Base-by-base conservation (phyloP, 2,888 invertebrate species). In the Dichetophora obliterata region DNA sequence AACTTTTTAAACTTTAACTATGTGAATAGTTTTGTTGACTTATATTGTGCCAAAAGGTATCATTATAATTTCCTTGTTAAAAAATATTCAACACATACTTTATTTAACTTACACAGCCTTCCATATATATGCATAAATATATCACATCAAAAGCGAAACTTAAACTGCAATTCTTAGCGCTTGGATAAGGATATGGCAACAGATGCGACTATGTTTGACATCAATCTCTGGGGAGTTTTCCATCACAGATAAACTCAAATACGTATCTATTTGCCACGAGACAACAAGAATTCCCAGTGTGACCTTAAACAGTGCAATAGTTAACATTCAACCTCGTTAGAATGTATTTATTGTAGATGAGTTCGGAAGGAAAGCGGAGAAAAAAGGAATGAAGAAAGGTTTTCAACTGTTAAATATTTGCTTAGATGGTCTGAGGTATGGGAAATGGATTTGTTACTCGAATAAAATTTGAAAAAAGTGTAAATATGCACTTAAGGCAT, bases 171-270 rank as follows among this genome's bases (percentile, higher is more conserved):
- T 19, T 19, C 54, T n/a, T 9, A 9, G 1, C 3, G 6, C 19
- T 54, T 22, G 54, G 11, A 54, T 22, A 54, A 22, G 24, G 68
- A 48, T 54, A 24, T 69, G 75, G 14, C 19, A 75, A 48, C 75
- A 75, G 57, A 75, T 75, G 68, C 65, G 70, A 71, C 57, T 52
- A 27, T 31, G 31, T 65, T 65, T 50, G 63, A 73, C 74, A 50
- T 27, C 52, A 54, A 54, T 65, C 75, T 63, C 65, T 14, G 11
- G 75, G 66, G 75, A 66, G 63, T 63, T 65, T 52, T 75, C 61
- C 37, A 75, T 66, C 66, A 66, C 54, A 54, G 54, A 34, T 54
- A 65, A 63, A 22, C 48, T 54, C 11, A 72, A 72, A 54, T 52
- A 52, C 43, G 66, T 75, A 34, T 16, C 57, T 65, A 66, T 75